Percentiles rank a stretch among this genome's conserved stretches.
Evolutionary conservation across 2,888 invertebrate species (phyloP).

Genomic region (Galeopsomyia nigrocyanea): DNA sequence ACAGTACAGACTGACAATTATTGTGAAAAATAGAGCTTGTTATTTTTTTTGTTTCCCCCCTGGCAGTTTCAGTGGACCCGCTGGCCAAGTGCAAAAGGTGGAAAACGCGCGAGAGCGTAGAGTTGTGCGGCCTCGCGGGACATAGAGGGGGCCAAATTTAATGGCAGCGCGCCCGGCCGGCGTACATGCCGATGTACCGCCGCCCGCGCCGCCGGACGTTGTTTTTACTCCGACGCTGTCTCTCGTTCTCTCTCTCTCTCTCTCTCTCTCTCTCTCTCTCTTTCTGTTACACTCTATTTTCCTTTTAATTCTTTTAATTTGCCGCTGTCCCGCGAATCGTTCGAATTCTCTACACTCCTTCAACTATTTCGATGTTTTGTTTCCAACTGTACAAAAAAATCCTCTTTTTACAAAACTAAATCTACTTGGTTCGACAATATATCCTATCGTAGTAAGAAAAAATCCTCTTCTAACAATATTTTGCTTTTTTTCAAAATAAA

Average conservation of each 20-base stretch:
- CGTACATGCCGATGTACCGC: conserved; percentile 27
- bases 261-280: conserved; percentile 27
- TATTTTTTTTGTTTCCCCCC: conserved; percentile 15
- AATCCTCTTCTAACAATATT: too few species aligned
- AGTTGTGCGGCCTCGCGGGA: conserved; percentile 6
- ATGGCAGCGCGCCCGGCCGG: conserved; percentile 30
- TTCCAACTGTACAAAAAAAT: too few species aligned
- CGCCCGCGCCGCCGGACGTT: background rate
- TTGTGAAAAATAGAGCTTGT: conserved; percentile 54
- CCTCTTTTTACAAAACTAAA: too few species aligned
- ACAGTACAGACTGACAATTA: conserved; percentile 54
- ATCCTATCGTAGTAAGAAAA: too few species aligned
- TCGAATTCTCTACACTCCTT: too few species aligned
- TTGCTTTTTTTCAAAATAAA: too few species aligned
- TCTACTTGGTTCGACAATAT: too few species aligned
- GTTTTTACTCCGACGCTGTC: conserved; percentile 14
- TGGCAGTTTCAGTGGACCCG: conserved; percentile 10
- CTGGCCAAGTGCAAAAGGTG: conserved; percentile 15
- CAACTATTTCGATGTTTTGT: too few species aligned
- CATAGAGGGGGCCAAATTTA: conserved; percentile 4
- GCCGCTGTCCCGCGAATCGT: background rate
- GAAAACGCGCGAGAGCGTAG: background rate
- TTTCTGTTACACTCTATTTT: conserved; percentile 4
- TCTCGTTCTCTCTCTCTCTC: conserved; percentile 13
- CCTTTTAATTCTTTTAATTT: background rate